Conservation (phyloP, 2,113 vertebrate genomes). For the Lepus americanus region DNA sequence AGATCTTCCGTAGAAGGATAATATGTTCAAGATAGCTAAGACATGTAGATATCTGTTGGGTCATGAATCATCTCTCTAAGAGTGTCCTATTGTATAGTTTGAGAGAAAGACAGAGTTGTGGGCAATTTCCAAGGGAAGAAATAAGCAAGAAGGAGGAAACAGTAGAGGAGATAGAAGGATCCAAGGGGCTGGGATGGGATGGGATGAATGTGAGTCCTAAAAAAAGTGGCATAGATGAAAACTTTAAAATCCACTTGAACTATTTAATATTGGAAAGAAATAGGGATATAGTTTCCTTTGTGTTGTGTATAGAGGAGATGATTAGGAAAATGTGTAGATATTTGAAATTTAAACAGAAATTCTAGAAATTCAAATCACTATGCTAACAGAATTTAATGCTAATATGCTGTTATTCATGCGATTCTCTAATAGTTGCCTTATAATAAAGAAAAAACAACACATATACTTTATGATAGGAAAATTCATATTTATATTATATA, state of each 20-base stretch:
- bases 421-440: not conserved
- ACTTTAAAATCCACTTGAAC: not conserved
- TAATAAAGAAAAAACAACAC: not conserved
- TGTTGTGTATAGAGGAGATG: not conserved
- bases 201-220: not conserved
- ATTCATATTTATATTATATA: not conserved
- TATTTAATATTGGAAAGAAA: not conserved
- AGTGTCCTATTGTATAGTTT: not conserved
- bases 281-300: not conserved
- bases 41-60: not conserved
- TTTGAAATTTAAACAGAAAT: constrained; percentile 34
- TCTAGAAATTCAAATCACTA: not conserved
- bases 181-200: not conserved
- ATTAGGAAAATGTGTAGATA: not conserved
- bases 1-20: not conserved
- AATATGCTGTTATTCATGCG: not conserved
- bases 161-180: not conserved
- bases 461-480: not conserved
- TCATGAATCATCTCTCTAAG: not conserved
- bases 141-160: not conserved
- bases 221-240: not conserved
- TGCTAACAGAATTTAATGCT: not conserved
- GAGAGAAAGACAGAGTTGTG: not conserved
- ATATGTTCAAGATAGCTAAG: not conserved
- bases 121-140: not conserved